These are phyloP conservation scores for Brachypteracias leptosomus DNA, from an alignment of 2,113 vertebrate genomes.

Conservation along the genomic window DNA sequence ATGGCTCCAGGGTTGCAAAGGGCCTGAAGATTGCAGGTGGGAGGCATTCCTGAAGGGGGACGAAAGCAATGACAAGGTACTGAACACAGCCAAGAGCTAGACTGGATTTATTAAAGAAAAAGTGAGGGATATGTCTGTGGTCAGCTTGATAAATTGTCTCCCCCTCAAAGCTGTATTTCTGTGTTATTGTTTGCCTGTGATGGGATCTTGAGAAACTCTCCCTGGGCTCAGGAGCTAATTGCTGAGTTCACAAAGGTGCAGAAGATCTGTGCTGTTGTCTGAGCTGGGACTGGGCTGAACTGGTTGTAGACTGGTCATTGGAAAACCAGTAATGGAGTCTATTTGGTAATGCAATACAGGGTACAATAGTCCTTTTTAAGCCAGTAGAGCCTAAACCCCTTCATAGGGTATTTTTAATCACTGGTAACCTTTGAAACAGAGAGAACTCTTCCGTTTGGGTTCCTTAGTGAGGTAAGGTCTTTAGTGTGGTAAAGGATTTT, in stretches of 20 bases:
- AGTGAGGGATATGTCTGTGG: conserved; percentile 40
- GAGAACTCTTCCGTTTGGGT: not conserved
- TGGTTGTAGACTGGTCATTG: not conserved
- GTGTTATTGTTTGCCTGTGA: not conserved
- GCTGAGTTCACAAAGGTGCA: not conserved
- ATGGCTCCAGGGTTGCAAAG: not conserved
- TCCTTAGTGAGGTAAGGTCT: not conserved
- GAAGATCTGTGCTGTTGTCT: not conserved
- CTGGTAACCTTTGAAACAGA: not conserved
- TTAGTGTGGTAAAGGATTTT: not conserved
- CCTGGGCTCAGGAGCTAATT: conserved; percentile 15
- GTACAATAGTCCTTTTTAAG: not conserved
- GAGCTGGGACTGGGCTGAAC: not conserved
- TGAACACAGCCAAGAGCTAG: conserved; percentile 30
- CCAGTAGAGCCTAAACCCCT: not conserved
- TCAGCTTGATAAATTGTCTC: conserved; percentile 56
- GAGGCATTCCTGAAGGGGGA: conserved; percentile 26
- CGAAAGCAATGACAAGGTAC: conserved; percentile 25
- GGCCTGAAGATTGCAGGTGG: conserved; percentile 22
- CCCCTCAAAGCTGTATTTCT: conserved; percentile 29
- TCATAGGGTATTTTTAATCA: not conserved
- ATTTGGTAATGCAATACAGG: not conserved
- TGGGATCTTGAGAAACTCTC: conserved; percentile 41
- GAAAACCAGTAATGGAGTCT: not conserved
- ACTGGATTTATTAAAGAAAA: conserved; percentile 59